These are phyloP conservation scores for Alcis repandata DNA, from an alignment of 2,888 invertebrate species.

Conservation along the genomic window DNA sequence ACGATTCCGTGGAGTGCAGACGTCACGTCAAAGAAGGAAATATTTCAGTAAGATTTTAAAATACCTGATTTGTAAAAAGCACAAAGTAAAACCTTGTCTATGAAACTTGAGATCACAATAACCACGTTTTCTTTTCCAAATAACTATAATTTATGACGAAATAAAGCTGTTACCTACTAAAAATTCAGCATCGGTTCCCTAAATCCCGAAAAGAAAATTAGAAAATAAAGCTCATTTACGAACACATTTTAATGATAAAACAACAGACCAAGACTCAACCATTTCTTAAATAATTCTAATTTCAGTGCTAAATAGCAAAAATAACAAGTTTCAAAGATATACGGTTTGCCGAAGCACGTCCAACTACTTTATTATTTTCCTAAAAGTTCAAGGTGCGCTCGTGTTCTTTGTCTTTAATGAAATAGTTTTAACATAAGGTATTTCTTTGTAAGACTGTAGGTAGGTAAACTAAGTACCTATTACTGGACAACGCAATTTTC, in stretches of 20 bases:
- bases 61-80: no score
- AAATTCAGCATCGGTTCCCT: conserved; percentile 6
- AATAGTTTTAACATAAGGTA: conserved; percentile 8
- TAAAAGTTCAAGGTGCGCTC: conserved; percentile 12
- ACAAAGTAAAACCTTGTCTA: neutral
- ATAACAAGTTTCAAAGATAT: conserved; percentile 19
- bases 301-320: conserved; percentile 33
- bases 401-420: conserved; percentile 6
- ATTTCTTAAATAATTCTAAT: conserved; percentile 23
- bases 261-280: conserved; percentile 11
- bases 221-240: conserved; percentile 14
- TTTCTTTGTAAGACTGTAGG: conserved; percentile 1
- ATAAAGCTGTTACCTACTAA: conserved; percentile 1
- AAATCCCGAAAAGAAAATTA: conserved; percentile 8
- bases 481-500: conserved; percentile 9
- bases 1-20: neutral
- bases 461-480: neutral
- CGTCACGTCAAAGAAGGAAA: neutral
- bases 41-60: neutral
- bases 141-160: conserved; percentile 7
- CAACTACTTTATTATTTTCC: conserved; percentile 15
- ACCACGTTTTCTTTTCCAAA: neutral
- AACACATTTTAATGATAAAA: conserved; percentile 21
- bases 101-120: neutral
- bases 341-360: conserved; percentile 11